These are phyloP conservation scores for Nicator chloris DNA, from an alignment of 2,113 vertebrate genomes.

Conservation along the genomic window DNA sequence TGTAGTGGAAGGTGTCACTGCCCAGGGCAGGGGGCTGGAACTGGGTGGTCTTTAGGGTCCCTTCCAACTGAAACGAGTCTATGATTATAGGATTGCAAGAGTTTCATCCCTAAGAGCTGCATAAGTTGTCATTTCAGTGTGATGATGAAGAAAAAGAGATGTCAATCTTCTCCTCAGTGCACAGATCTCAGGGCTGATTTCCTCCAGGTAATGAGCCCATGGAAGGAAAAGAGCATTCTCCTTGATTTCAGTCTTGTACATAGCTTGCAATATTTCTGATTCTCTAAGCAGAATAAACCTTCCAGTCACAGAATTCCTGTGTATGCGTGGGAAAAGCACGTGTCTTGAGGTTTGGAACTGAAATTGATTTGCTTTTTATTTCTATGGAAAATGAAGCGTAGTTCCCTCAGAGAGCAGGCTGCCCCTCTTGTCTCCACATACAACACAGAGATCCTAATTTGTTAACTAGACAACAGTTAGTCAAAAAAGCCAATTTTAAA, in stretches of 20 bases:
- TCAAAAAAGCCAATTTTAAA: background rate
- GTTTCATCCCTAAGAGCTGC: background rate
- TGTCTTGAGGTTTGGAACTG: background rate
- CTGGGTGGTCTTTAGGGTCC: too few species aligned
- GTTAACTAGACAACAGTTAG: background rate
- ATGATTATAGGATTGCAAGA: background rate
- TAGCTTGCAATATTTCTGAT: background rate
- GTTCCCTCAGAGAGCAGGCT: background rate
- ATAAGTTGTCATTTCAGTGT: background rate
- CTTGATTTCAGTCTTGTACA: background rate
- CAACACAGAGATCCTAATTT: background rate
- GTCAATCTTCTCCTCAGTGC: background rate
- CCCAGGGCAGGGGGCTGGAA: accelerated
- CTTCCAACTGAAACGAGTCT: accelerated
- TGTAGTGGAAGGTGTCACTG: background rate
- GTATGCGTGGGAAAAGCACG: accelerated
- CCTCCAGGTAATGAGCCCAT: background rate
- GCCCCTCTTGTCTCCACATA: background rate
- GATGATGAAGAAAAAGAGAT: background rate
- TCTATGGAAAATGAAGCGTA: background rate
- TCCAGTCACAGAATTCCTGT: background rate
- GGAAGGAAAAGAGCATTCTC: background rate
- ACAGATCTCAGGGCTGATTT: background rate
- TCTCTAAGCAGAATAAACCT: background rate
- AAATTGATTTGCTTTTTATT: background rate